Evolutionary conservation across 2,113 vertebrate genomes (phyloP), one percentile per base, ranked within the genome.

Genomic region (Sinocyclocheilus maitianheensis): DNA sequence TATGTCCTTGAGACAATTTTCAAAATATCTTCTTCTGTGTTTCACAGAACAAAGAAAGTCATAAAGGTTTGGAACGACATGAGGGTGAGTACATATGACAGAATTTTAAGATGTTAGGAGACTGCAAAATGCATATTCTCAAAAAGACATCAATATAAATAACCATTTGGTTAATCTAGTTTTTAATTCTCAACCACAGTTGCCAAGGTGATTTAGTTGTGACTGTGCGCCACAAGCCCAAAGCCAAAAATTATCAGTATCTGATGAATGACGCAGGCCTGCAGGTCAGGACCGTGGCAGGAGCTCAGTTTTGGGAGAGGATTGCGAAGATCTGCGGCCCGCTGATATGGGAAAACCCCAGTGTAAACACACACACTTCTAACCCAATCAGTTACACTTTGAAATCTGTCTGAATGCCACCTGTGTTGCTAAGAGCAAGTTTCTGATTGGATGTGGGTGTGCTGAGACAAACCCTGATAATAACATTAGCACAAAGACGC

Each of bases 371-470:
- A 74, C 85, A 87, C 62, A 58, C 46, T 55, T 88, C 86, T 86
- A 91, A 89, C 87, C 72, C 81, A 79, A 90, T 92, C 87, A 85
- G 85, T 26, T 79, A 85, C 8, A 43, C 87, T 71, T 43, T 84
- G 67, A 67, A 83, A 88, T 88, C 82, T 77, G 88, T 58, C 75
- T 51, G 74, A 90, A 89, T 80, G 85, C 63, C 74, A 85, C 87
- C 78, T 85, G 79, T 88, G 84, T 84, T 83, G 71, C 77, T 12
- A 89, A 81, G 46, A 71, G 81, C 87, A 89, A 84, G 81, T 90
- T 85, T 24, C 62, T 14, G 24, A 82, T 86, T 75, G 43, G 20
- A 84, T 58, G 77, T 80, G 55, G 71, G 62, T 30, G 24, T 67
- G 24, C 40, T n/a, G 24, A 81, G 55, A 53, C 86, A 63, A 53